Conservation (phyloP, 2,797 vertebrate species). For the Chiloscyllium punctatum region DNA sequence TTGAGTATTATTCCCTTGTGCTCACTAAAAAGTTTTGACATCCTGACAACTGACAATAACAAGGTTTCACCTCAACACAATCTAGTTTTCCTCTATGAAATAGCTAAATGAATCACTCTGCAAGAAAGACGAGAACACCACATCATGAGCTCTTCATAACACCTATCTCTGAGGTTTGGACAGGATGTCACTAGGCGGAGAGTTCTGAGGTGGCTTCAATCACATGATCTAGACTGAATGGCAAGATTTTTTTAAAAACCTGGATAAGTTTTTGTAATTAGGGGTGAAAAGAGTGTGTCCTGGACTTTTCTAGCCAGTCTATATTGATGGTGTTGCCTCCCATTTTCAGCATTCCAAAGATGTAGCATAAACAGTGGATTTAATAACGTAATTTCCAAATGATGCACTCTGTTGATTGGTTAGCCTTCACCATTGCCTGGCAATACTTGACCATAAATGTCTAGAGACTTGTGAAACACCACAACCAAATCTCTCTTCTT, state of each 20-base stretch:
- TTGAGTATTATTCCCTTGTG: not conserved
- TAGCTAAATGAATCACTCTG: not conserved
- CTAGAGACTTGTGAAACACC: not conserved
- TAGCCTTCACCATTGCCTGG: not conserved
- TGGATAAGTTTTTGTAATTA: not conserved
- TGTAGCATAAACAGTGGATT: not conserved
- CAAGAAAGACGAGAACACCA: not conserved
- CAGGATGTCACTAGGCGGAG: too few relatives aligned
- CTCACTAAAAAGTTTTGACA: slow-evolving; percentile 8
- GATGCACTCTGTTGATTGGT: not conserved
- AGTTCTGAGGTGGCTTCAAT: not conserved
- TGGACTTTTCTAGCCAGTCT: not conserved
- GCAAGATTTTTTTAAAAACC: not conserved
- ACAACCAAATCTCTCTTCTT: not conserved
- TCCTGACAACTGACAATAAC: not conserved
- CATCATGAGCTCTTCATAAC: not conserved
- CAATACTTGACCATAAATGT: not conserved
- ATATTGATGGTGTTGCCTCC: not conserved
- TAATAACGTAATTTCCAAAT: not conserved
- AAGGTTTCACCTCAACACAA: not conserved
- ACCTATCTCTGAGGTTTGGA: not conserved
- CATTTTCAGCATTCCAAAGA: not conserved
- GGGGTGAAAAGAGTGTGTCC: not conserved
- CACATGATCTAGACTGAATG: not conserved
- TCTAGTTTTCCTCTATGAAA: not conserved